phyloP scores from a whole-genome alignment of 2,113 vertebrate genomes.

The Oreochromis aureus region DNA sequence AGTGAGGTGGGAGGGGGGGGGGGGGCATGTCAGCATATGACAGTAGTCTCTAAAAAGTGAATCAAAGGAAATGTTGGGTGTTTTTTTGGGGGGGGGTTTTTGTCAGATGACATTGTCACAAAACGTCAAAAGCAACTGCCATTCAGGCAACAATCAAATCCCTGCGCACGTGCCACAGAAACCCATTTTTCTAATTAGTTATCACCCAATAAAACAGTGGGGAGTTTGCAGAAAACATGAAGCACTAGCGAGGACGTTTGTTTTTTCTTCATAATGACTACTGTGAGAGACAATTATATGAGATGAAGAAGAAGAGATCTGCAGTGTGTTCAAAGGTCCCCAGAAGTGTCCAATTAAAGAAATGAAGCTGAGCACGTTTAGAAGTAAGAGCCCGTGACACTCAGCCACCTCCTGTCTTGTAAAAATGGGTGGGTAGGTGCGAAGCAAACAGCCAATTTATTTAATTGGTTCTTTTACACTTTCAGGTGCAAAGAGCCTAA shows the following conservation, averaged over 20 bases:
- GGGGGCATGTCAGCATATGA: slow-evolving; percentile 6
- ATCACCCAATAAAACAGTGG: slow-evolving; percentile 21
- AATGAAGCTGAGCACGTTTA: slow-evolving; percentile 24
- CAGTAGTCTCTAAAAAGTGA: slow-evolving; percentile 13
- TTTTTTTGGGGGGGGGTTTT: slow-evolving; percentile 38
- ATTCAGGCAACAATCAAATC: slow-evolving; percentile 38
- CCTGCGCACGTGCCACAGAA: slow-evolving; percentile 36
- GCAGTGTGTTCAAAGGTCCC: slow-evolving; percentile 21
- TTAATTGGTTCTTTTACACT: slow-evolving; percentile 44
- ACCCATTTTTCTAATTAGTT: slow-evolving; percentile 39
- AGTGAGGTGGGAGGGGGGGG: neutral
- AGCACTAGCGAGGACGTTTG: neutral
- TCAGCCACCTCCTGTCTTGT: neutral
- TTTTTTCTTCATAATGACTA: neutral
- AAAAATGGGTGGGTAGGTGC: slow-evolving; percentile 20
- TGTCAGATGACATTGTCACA: slow-evolving; percentile 21
- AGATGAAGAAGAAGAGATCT: slow-evolving; percentile 23
- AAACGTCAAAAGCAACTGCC: slow-evolving; percentile 8
- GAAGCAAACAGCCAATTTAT: slow-evolving; percentile 42
- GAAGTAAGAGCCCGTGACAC: slow-evolving; percentile 18
- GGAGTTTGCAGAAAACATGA: neutral
- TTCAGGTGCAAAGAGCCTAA: slow-evolving; percentile 3
- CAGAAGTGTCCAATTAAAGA: slow-evolving; percentile 51
- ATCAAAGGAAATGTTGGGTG: slow-evolving; percentile 4
- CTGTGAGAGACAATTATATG: neutral